Conservation (phyloP, 2,797 vertebrate genomes). For the Manis crassicaudata region DNA sequence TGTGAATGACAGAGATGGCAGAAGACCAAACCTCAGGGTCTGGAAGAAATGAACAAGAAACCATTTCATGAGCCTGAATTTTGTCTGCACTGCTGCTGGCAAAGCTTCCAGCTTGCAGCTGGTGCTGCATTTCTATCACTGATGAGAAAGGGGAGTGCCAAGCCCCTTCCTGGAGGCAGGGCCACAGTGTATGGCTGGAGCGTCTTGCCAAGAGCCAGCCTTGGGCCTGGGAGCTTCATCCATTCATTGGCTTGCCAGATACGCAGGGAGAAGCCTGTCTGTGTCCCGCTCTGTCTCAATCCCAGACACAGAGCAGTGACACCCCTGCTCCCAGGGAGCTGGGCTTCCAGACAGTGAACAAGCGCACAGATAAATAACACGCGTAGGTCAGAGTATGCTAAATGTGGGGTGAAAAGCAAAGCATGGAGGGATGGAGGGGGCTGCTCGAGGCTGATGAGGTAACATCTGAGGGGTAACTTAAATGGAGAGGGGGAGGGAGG, state of each 20-base stretch:
- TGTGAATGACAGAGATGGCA: neutral
- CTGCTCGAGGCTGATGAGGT: neutral
- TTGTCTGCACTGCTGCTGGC: neutral
- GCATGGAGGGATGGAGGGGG: too few relatives aligned
- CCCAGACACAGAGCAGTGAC: fast-evolving
- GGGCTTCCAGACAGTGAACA: neutral
- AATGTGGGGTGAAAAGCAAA: neutral
- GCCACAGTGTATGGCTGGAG: fast-evolving
- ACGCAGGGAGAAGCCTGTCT: neutral
- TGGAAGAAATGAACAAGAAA: neutral
- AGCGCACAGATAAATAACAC: fast-evolving
- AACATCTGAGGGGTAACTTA: neutral
- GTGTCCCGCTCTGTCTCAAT: neutral
- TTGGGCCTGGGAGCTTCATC: neutral
- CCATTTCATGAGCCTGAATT: neutral
- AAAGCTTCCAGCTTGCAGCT: neutral
- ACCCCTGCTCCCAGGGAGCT: neutral
- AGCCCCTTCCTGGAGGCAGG: neutral
- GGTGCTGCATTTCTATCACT: fast-evolving
- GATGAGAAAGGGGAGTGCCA: neutral
- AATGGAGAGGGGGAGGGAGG: neutral
- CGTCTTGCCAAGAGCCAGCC: neutral
- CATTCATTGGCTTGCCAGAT: fast-evolving
- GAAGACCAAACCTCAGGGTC: neutral
- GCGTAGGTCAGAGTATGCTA: fast-evolving